Conservation (phyloP, 2,888 invertebrate species). For the Hoplodrina blanda region DNA sequence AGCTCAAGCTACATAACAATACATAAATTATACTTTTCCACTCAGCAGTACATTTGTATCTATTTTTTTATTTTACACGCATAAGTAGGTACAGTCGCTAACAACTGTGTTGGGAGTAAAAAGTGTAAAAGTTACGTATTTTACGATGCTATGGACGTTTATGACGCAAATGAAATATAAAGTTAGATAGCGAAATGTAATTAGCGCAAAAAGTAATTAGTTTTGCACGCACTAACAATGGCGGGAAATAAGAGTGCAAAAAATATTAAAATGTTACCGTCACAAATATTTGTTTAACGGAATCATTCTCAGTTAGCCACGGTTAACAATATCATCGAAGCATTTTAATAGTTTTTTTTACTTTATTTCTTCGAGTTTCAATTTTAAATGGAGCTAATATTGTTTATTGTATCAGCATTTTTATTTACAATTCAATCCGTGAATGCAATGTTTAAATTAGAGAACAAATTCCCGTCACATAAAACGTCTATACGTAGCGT, state of each 20-base stretch:
- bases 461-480: constrained; percentile 57
- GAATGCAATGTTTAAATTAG: constrained; percentile 60
- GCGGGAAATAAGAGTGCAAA: constrained; percentile 8
- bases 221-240: constrained; percentile 46
- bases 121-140: constrained; percentile 52
- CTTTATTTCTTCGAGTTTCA: constrained; percentile 19
- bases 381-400: constrained; percentile 33
- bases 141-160: constrained; percentile 46
- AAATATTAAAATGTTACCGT: constrained; percentile 27
- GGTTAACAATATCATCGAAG: constrained; percentile 33
- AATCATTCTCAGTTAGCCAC: constrained; percentile 43
- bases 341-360: constrained; percentile 21
- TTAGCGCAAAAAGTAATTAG: constrained; percentile 61
- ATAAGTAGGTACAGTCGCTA: constrained; percentile 44
- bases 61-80: constrained; percentile 41
- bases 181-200: constrained; percentile 54
- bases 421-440: constrained; percentile 34
- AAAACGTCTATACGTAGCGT: constrained; percentile 34
- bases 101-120: constrained; percentile 46
- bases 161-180: constrained; percentile 60
- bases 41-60: constrained; percentile 53
- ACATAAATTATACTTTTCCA: constrained; percentile 46
- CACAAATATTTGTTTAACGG: constrained; percentile 37
- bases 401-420: constrained; percentile 23
- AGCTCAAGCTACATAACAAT: constrained; percentile 44